A percentile compares a stretch with the other conserved stretches of the same genome.
Conservation (phyloP, 1,140 invertebrate genomes). For the Oscheius sp. region DNA sequence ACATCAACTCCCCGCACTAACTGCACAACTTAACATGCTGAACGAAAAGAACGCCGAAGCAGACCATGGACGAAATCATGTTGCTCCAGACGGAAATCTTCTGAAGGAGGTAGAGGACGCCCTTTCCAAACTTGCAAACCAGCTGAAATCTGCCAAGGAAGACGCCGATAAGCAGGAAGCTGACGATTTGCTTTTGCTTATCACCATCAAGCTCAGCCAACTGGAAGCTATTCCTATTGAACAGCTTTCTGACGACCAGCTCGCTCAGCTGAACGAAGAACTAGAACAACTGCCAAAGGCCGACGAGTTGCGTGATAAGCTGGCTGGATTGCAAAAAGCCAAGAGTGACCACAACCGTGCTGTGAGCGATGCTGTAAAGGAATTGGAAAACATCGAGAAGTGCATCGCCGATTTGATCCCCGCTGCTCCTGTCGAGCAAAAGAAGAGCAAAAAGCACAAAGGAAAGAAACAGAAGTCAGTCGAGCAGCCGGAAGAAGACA, state of each 20-base stretch:
- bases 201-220: neutral
- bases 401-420: neutral
- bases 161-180: slow-evolving; percentile 14
- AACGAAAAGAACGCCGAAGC: slow-evolving; percentile 25
- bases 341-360: slow-evolving; percentile 30
- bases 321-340: slow-evolving; percentile 3
- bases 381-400: slow-evolving; percentile 28
- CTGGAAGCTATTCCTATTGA: slow-evolving; percentile 16
- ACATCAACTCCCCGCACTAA: slow-evolving; percentile 15
- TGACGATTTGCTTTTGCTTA: slow-evolving; percentile 8
- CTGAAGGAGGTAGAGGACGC: neutral
- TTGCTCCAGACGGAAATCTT: slow-evolving; percentile 11
- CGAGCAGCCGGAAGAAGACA: neutral
- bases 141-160: slow-evolving; percentile 14
- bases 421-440: neutral
- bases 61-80: slow-evolving; percentile 3
- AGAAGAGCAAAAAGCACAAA: slow-evolving; percentile 5
- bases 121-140: neutral
- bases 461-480: neutral
- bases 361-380: slow-evolving; percentile 34
- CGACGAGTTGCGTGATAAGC: slow-evolving; percentile 22
- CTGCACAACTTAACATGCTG: slow-evolving; percentile 1
- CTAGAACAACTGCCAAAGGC: slow-evolving; percentile 5
- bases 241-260: slow-evolving; percentile 11
- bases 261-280: slow-evolving; percentile 7